These are phyloP conservation scores for Bujurquina vittata DNA, from an alignment of 2,113 vertebrate species.

Conservation along the genomic window DNA sequence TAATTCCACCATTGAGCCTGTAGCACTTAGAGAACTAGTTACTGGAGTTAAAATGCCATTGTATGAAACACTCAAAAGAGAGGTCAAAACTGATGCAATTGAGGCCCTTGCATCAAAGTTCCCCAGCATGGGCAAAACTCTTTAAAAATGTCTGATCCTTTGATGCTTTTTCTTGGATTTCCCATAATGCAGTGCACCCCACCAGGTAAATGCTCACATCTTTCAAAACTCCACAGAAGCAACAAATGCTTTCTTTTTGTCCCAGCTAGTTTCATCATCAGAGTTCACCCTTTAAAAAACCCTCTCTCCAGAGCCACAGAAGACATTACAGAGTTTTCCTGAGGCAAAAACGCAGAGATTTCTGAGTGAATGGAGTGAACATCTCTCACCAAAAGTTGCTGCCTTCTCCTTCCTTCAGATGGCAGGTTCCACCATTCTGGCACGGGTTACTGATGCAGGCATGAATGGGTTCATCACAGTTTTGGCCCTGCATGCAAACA, in stretches of 20 bases:
- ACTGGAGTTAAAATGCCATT: neutral
- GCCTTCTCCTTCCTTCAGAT: slow-evolving; percentile 93
- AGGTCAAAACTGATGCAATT: neutral
- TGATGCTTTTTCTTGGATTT: slow-evolving; percentile 7
- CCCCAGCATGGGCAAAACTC: neutral
- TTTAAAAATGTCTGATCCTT: neutral
- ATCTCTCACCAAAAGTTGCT: slow-evolving; percentile 91
- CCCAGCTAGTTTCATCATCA: neutral
- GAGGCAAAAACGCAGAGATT: neutral
- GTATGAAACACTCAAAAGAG: neutral
- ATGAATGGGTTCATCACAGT: slow-evolving; percentile 94
- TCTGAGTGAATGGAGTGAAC: neutral
- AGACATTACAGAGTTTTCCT: neutral
- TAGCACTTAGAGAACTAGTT: neutral
- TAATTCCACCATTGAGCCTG: neutral
- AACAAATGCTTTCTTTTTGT: neutral
- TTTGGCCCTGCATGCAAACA: slow-evolving; percentile 85
- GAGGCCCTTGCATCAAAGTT: neutral
- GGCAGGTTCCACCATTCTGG: slow-evolving; percentile 91
- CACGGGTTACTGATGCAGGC: slow-evolving; percentile 95
- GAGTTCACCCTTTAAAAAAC: neutral
- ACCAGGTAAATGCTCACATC: neutral
- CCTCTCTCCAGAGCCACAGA: neutral
- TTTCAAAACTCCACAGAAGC: neutral
- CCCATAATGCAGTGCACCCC: neutral